Evolutionary conservation across 2,113 vertebrate species (phyloP), one percentile per base, ranked within the genome.

Genomic region (Phocoena phocoena): DNA sequence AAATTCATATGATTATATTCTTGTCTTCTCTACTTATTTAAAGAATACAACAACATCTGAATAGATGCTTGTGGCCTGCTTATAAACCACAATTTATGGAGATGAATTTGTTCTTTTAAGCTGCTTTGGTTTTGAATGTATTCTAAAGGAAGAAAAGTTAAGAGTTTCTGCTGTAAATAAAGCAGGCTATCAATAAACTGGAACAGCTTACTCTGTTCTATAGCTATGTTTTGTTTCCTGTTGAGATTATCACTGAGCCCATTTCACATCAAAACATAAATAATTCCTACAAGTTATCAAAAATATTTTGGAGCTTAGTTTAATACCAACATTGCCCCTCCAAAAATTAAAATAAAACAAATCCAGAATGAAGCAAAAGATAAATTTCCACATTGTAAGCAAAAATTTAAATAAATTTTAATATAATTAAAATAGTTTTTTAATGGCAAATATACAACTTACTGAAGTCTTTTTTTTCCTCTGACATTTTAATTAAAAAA

Each of bases 281-380:
- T 80, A 63, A 62, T 80, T 77, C 6, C 23, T 88, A 26, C 15
- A 88, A 60, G 9, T 74, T 91, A 88, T 76, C 13, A 95, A 74
- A 95, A 83, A n/a, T 85, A 95, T 93, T 95, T 67, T 81, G 44
- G 26, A 91, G 50, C 41, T 70, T 58, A 76, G 17, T 96, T 63
- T 96, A 96, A 95, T 80, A 81, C n/a, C 26, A 76, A 70, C 4
- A 47, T 87, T 41, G 5, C 36, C 14, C 33, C 25, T 38, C 33
- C 1, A 26, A 33, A 36, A 60, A 79, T 73, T 44, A 86, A 68
- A 79, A 55, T 36, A 41, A 77, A 94, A 79, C 26, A 63, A 55
- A 44, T 86, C n/a, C 20, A 81, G 12, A 55, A 70, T 85, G 25
- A 81, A 92, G 21, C 21, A 92, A 10, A 71, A 74, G 4, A 55